Base-by-base conservation (phyloP, 2,113 vertebrate genomes). In the Xiphophorus couchianus region DNA sequence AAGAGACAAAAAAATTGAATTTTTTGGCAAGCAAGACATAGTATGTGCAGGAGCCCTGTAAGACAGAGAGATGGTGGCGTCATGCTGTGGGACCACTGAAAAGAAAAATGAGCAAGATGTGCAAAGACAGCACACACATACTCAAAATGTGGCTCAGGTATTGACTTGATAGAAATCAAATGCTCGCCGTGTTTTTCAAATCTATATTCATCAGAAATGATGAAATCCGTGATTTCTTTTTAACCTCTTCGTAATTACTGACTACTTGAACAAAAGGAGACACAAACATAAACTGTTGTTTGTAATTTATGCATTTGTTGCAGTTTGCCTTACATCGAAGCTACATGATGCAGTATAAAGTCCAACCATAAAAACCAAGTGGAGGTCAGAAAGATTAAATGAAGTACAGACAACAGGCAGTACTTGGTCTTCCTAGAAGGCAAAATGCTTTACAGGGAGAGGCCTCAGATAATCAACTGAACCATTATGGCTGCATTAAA, bases 391-490 rank as follows among this genome's bases (percentile, higher is more conserved):
- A 42, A 51, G 11, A 71, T 65, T 25, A 68, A 62, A 69, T 61
- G 25, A 58, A n/a, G 19, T 14, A 25, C 63, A 68, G 44, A 62
- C 64, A 76, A 29, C 60, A 66, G 27, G 15, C 19, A 62, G 25
- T 9, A 33, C 76, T 78, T 78, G 29, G 1, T 13, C 62, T 74
- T 25, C 35, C 5, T 10, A 69, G 39, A 62, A 66, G 42, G 77
- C 64, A 73, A n/a, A 51, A 68, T 64, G 33, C 12, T 61, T 10
- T n/a, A 39, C 28, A 70, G 48, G 62, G 62, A 75, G 60, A 63
- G 81, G 84, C 77, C 81, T 88, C 69, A 80, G 79, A 74, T 84
- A 76, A 91, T 61, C 66, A 84, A 42, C 67, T 65, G 71, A 80
- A 77, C 71, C 74, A 76, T 77, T 87, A 77, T 60, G 77, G 78